Evolutionary conservation across 2,113 vertebrate species (phyloP), one percentile per base, ranked within the genome.

Genomic region (Ellobius talpinus): DNA sequence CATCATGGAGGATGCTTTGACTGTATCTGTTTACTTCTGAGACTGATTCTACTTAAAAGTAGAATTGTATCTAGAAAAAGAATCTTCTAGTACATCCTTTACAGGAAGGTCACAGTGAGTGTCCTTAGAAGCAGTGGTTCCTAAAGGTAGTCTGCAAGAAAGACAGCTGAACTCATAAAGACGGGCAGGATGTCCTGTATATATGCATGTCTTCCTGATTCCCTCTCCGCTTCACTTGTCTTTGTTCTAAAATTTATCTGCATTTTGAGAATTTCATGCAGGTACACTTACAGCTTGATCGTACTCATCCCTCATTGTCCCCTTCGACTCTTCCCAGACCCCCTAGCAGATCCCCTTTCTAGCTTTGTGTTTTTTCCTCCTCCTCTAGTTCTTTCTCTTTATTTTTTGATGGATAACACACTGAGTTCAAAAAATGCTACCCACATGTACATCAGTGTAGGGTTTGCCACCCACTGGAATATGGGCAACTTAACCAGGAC

Each of bases 1-100:
- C 39, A 79, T 76, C 47, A 47, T 5, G 82, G 63, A 66, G 33
- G 63, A 70, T 79, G n/a, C 65, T 97, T 96, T 96, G 70, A 55
- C 58, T 65, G 50, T 82, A 61, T 13, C 14, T 94, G 11, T 81
- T 72, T 93, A n/a, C 42, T 90, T 93, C 39, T 95, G 24, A 74
- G 45, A 77, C 61, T 50, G 77, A 68, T 50, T 65, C 36, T 21
- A 66, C 17, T 95, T 90, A 7, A 21, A 58, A 58, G 55, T 58
- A 58, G 17, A 58, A 21, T 23, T 4, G 4, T 88, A 45, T 8
- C 74, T 86, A n/a, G 86, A 65, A 93, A 87, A 74, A n/a, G 2
- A 1, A 5, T 90, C 72, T 52, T 84, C 36, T 47, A n/a, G 39
- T 52, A 55, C 58, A 11, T 90, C 26, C 26, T 23, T 94, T 82